phyloP scores from a whole-genome alignment of 2,113 vertebrate species.

The Leucoraja erinaceus region DNA sequence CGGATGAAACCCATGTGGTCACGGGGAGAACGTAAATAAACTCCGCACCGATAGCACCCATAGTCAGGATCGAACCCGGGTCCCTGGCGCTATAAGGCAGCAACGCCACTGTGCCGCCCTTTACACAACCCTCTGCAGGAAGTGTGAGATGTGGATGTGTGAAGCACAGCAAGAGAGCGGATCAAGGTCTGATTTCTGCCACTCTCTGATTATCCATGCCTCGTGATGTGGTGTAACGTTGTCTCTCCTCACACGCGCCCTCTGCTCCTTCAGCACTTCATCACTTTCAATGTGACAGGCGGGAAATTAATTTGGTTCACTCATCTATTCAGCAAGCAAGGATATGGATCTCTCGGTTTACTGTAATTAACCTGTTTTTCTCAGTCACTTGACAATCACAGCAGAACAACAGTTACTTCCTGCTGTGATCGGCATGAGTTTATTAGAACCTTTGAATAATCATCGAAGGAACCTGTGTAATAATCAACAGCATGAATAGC shows the following conservation, averaged over 20 bases:
- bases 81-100: too few relatives aligned
- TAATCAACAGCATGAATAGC: neutral
- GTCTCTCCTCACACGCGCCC: neutral
- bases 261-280: neutral
- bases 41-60: too few relatives aligned
- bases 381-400: conserved; percentile 14
- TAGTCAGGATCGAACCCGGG: too few relatives aligned
- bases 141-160: too few relatives aligned
- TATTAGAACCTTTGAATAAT: neutral
- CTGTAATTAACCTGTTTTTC: neutral
- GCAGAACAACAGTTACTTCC: neutral
- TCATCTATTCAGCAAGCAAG: neutral
- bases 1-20: too few relatives aligned
- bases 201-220: neutral
- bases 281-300: neutral
- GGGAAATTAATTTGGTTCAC: neutral
- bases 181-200: neutral
- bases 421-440: neutral
- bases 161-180: too few relatives aligned
- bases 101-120: too few relatives aligned
- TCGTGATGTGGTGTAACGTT: neutral
- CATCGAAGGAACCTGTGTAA: neutral
- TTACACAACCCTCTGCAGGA: too few relatives aligned
- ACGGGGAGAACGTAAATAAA: too few relatives aligned
- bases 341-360: neutral